Conservation (phyloP, 2,113 vertebrate species). For the Psittacara wagleri region DNA sequence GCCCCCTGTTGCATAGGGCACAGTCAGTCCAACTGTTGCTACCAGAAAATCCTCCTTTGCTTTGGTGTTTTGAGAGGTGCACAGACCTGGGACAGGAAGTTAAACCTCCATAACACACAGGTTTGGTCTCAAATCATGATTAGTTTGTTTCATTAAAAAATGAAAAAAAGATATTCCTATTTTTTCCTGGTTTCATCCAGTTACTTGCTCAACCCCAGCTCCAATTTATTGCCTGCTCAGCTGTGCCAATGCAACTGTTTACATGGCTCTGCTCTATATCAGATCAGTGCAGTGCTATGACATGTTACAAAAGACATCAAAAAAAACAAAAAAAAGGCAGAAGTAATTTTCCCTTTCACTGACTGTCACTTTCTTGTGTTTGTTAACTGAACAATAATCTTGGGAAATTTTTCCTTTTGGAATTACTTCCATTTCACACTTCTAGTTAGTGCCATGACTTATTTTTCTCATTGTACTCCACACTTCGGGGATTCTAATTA, state of each 20-base stretch:
- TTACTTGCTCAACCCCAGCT: background rate
- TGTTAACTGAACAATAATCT: background rate
- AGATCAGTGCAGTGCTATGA: background rate
- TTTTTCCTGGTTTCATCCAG: background rate
- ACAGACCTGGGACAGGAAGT: background rate
- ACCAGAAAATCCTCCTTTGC: background rate
- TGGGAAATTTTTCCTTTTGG: background rate
- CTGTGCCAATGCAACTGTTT: background rate
- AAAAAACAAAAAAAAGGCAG: background rate
- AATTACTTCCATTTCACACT: background rate
- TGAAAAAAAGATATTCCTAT: background rate
- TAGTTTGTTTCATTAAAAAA: background rate
- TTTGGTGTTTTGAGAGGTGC: background rate
- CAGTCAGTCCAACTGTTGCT: background rate
- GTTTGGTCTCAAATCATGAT: background rate
- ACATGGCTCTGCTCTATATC: background rate
- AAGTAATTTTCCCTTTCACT: background rate
- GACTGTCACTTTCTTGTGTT: background rate
- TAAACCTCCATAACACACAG: background rate
- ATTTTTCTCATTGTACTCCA: background rate
- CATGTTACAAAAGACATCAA: background rate
- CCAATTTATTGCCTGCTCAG: background rate
- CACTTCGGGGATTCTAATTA: background rate
- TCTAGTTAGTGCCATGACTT: background rate
- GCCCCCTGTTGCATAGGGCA: accelerated